A percentile compares a stretch with the other conserved stretches of the same genome.
Conservation (phyloP, 2,888 invertebrate species). For the Leptinotarsa tumamoca region DNA sequence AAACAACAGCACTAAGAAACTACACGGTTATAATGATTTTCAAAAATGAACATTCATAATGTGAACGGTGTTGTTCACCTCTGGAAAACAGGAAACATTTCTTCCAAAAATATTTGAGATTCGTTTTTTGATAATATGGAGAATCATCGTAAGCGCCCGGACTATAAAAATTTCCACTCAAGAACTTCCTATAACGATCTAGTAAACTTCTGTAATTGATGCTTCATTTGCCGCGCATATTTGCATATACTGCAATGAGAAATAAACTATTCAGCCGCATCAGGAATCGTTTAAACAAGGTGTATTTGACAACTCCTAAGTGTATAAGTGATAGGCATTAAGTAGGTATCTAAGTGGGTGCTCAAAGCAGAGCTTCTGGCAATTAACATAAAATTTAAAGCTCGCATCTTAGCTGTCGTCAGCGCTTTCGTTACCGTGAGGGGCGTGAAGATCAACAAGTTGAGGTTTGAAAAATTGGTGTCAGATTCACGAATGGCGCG, state of each 20-base stretch:
- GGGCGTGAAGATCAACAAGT: slow-evolving; percentile 13
- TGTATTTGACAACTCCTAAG: slow-evolving; percentile 16
- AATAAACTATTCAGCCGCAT: background rate
- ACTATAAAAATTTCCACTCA: background rate
- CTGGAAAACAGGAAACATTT: background rate
- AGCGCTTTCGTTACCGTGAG: background rate
- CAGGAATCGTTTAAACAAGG: slow-evolving; percentile 7
- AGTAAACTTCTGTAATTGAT: background rate
- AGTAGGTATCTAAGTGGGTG: slow-evolving; percentile 17
- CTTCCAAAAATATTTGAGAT: background rate
- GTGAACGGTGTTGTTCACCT: background rate
- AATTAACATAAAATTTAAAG: slow-evolving; percentile 17
- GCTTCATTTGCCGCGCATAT: background rate
- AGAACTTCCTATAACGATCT: background rate
- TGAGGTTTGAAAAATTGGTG: slow-evolving; percentile 5
- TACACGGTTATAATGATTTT: no score
- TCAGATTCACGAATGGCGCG: background rate
- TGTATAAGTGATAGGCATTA: slow-evolving; percentile 12
- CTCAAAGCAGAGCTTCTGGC: slow-evolving; percentile 19
- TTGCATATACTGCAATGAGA: background rate
- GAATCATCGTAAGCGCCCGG: background rate
- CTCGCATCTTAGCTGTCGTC: slow-evolving; percentile 2
- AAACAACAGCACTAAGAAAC: no score
- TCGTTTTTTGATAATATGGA: background rate
- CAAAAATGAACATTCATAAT: no score